phyloP scores from a whole-genome alignment of 2,113 vertebrate species.

The Nothoprocta pentlandii region DNA sequence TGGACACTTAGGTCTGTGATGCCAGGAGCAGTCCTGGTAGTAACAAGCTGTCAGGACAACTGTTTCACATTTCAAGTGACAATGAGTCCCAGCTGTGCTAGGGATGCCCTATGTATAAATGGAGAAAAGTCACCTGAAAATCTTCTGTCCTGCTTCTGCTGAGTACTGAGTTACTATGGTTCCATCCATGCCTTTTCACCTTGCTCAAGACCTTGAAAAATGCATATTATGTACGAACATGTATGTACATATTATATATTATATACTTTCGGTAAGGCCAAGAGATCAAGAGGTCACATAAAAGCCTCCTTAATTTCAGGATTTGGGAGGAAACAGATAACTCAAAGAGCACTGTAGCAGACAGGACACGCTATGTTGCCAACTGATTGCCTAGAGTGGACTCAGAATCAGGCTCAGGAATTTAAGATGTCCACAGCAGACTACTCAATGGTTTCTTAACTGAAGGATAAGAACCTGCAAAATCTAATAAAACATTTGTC shows the following conservation, averaged over 20 bases:
- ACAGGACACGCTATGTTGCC: neutral
- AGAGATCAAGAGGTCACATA: neutral
- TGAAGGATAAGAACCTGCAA: neutral
- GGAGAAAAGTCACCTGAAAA: neutral
- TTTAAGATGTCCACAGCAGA: neutral
- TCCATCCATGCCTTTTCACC: neutral
- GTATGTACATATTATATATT: neutral
- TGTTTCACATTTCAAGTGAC: neutral
- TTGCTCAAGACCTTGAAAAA: neutral
- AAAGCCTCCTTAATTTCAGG: neutral
- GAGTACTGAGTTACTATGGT: neutral
- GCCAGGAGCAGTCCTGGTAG: neutral
- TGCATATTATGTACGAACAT: accelerated
- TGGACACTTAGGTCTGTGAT: neutral
- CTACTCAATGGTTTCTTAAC: neutral
- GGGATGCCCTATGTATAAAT: neutral
- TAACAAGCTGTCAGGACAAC: neutral
- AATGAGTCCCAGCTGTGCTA: neutral
- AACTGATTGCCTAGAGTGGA: neutral
- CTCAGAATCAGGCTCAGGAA: neutral
- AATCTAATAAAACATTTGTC: neutral
- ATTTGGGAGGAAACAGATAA: neutral
- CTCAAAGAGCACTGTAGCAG: neutral
- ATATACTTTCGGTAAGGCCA: neutral
- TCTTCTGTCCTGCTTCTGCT: neutral